These are phyloP conservation scores for Molossus alvarezi DNA, from an alignment of 2,797 vertebrate genomes.

Conservation along the genomic window DNA sequence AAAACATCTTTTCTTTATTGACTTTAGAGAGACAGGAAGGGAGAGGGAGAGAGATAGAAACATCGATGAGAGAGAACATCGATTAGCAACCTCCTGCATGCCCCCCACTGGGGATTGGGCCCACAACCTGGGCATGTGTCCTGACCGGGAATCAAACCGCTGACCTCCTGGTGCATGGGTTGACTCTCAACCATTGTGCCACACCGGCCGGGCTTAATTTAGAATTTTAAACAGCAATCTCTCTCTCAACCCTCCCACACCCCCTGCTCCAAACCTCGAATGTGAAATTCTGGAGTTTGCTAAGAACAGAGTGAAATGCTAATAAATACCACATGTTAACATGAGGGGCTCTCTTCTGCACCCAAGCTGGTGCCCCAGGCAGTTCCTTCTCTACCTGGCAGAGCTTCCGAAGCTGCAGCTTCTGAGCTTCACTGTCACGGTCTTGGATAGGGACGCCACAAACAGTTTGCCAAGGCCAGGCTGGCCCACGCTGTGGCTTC, in stretches of 20 bases:
- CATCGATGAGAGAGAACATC: too few species aligned
- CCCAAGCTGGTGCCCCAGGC: not conserved
- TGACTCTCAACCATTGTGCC: too few species aligned
- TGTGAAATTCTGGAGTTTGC: conserved; percentile 15
- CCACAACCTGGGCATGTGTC: too few species aligned
- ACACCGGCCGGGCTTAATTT: not conserved
- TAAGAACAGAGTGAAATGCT: not conserved
- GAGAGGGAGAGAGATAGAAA: too few species aligned
- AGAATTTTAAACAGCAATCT: conserved; percentile 6
- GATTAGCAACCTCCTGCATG: too few species aligned
- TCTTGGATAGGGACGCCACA: not conserved
- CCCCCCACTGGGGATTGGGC: too few species aligned
- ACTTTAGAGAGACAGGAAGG: too few species aligned
- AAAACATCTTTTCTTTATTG: too few species aligned
- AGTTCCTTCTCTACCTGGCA: not conserved
- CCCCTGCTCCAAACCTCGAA: not conserved
- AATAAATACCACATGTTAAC: not conserved
- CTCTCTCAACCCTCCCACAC: not conserved
- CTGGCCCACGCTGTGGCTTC: not conserved
- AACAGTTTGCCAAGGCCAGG: not conserved
- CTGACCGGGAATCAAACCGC: too few species aligned
- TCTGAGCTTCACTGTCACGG: not conserved
- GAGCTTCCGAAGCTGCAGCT: conserved; percentile 22
- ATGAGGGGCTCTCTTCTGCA: not conserved
- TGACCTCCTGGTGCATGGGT: too few species aligned